phyloP scores from a whole-genome alignment of 2,888 invertebrate genomes.

The Synanthedon andrenaeformis region DNA sequence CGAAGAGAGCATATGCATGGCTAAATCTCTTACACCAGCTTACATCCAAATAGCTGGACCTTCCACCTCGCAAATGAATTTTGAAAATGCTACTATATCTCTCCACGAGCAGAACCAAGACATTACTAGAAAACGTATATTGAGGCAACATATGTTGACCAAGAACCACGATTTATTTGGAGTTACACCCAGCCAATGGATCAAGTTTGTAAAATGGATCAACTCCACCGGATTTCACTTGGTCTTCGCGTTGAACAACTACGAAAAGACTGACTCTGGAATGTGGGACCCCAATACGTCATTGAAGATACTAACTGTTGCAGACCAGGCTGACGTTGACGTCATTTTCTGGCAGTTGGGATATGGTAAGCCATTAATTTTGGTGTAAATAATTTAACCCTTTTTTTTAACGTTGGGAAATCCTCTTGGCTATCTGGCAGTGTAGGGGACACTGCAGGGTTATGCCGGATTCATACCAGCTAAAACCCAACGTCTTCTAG shows the following conservation, averaged over 20 bases:
- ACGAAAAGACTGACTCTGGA: slow-evolving; percentile 51
- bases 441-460: too few species aligned
- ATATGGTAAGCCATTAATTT: slow-evolving; percentile 64
- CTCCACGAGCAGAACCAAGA: slow-evolving; percentile 23
- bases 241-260: slow-evolving; percentile 76
- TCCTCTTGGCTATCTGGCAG: too few species aligned
- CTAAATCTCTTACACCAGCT: slow-evolving; percentile 76
- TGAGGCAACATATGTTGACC: neutral
- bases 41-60: slow-evolving; percentile 81
- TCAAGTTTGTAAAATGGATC: slow-evolving; percentile 60
- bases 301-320: slow-evolving; percentile 75
- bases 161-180: neutral
- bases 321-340: slow-evolving; percentile 72
- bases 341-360: slow-evolving; percentile 81
- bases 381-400: too few species aligned
- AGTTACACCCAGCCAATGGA: slow-evolving; percentile 37
- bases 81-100: slow-evolving; percentile 42
- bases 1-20: slow-evolving; percentile 74
- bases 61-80: slow-evolving; percentile 62
- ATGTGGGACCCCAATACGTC: slow-evolving; percentile 79
- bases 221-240: slow-evolving; percentile 72
- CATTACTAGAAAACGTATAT: neutral
- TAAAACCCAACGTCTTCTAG: too few species aligned
- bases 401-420: too few species aligned
- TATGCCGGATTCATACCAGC: too few species aligned